A percentile compares a stretch with the other conserved stretches of the same genome.
Evolutionary conservation across 2,797 vertebrate genomes (phyloP).

Genomic region (Orientallactaga sibirica): DNA sequence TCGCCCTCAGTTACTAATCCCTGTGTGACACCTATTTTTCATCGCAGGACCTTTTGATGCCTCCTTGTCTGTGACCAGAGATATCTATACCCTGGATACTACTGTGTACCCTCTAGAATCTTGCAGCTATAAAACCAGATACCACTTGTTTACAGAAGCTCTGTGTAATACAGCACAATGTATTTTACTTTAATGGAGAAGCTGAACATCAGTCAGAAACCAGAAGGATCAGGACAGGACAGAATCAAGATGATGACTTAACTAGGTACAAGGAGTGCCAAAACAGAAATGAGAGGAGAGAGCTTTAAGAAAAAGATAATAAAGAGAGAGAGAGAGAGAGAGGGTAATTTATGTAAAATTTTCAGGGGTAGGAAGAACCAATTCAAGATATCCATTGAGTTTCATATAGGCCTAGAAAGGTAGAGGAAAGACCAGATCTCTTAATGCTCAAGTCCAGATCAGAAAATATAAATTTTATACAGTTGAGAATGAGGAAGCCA

Average conservation of each 20-base stretch:
- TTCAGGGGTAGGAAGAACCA: slow-evolving; percentile 22
- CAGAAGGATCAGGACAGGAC: background rate
- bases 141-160: background rate
- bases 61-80: background rate
- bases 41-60: background rate
- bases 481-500: slow-evolving; percentile 4
- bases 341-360: background rate
- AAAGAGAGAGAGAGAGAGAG: too few species aligned
- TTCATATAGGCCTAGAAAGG: slow-evolving; percentile 26
- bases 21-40: background rate
- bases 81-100: background rate
- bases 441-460: background rate
- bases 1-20: background rate
- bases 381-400: background rate
- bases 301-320: background rate
- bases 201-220: slow-evolving; percentile 35
- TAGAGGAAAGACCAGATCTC: background rate
- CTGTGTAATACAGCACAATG: background rate
- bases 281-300: slow-evolving; percentile 14
- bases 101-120: background rate
- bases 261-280: background rate
- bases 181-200: slow-evolving; percentile 7
- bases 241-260: slow-evolving; percentile 38
- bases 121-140: background rate
- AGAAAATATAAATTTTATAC: background rate